Conservation (phyloP, 2,797 vertebrate species). For the Tadarida brasiliensis region DNA sequence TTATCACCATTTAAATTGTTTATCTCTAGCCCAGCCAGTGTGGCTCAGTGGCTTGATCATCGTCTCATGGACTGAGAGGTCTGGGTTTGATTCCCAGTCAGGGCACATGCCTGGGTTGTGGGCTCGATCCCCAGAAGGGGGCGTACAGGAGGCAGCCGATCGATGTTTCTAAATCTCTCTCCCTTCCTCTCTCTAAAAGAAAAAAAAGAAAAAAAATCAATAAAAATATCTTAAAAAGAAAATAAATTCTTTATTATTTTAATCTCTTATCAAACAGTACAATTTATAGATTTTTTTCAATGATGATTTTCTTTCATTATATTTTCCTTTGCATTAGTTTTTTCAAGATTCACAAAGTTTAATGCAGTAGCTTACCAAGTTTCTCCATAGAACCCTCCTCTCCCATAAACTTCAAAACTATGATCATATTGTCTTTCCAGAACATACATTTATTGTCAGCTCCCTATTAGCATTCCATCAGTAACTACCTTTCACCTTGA, state of each 20-base stretch:
- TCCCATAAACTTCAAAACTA: not conserved
- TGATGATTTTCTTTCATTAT: not conserved
- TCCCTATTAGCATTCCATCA: not conserved
- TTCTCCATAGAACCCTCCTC: not conserved
- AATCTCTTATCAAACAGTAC: not conserved
- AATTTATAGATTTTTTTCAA: not conserved
- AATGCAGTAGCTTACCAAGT: not conserved
- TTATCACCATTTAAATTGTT: not conserved
- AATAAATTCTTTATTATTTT: not conserved
- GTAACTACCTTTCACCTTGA: not conserved
- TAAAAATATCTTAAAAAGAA: too few relatives aligned
- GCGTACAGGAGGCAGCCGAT: too few relatives aligned
- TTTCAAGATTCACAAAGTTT: not conserved
- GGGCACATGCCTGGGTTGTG: too few relatives aligned
- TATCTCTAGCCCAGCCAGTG: not conserved
- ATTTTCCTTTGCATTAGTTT: not conserved
- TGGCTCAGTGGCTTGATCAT: too few relatives aligned
- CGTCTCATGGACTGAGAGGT: too few relatives aligned
- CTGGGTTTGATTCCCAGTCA: too few relatives aligned
- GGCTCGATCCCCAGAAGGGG: too few relatives aligned
- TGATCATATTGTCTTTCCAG: not conserved
- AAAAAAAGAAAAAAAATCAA: too few relatives aligned
- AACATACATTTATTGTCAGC: not conserved
- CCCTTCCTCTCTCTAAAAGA: too few relatives aligned
- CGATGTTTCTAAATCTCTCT: too few relatives aligned